Conservation (phyloP, 2,113 vertebrate genomes). For the Pardalotus punctatus region DNA sequence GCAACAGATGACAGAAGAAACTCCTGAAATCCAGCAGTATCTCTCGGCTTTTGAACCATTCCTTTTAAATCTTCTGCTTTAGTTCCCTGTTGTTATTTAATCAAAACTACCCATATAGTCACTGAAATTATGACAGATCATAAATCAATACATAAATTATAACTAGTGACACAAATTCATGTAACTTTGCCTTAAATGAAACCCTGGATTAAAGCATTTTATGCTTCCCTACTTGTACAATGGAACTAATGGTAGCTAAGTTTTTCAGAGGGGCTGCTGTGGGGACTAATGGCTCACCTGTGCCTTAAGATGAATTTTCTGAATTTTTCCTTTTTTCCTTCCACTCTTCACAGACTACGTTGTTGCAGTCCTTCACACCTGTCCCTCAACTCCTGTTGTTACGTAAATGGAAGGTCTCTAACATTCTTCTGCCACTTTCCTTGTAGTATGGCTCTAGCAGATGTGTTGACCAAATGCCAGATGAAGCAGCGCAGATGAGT, state of each 20-base stretch:
- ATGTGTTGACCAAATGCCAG: background rate
- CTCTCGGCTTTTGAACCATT: background rate
- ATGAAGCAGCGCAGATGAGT: background rate
- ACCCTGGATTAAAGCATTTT: background rate
- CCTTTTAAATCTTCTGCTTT: background rate
- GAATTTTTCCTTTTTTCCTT: background rate
- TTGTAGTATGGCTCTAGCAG: background rate
- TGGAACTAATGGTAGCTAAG: background rate
- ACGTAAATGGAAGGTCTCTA: background rate
- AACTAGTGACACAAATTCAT: background rate
- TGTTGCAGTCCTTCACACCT: background rate
- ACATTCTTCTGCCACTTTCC: background rate
- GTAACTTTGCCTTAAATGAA: background rate
- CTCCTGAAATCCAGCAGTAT: background rate
- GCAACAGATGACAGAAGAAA: slow-evolving; percentile 5
- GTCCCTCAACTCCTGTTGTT: background rate
- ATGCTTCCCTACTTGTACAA: background rate
- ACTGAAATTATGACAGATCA: background rate
- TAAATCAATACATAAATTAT: background rate
- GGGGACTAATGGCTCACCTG: background rate
- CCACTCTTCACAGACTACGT: background rate
- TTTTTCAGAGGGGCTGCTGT: background rate
- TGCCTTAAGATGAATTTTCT: background rate
- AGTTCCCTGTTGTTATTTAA: background rate
- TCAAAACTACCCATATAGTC: background rate